Percentiles rank a stretch among this genome's conserved stretches.
phyloP scores from a whole-genome alignment of 2,888 invertebrate species.

The Drosophila mettleri region DNA sequence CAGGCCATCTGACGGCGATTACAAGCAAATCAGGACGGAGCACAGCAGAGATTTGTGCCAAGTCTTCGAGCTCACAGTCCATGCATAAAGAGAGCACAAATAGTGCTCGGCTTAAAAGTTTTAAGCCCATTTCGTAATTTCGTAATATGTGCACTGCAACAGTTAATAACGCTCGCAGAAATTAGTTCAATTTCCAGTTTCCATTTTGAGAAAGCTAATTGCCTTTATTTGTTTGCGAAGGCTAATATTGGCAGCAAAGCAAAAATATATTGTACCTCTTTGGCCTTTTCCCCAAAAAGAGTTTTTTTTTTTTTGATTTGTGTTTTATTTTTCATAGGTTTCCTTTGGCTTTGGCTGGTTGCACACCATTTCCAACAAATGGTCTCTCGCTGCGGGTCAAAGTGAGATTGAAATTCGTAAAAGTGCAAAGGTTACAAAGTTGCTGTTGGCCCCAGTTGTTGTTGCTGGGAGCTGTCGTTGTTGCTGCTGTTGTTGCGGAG shows the following conservation, averaged over 20 bases:
- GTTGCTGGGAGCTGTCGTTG: constrained; percentile 7
- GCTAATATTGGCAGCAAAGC: neutral
- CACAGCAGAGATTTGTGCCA: neutral
- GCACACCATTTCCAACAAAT: constrained; percentile 41
- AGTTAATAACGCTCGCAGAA: neutral
- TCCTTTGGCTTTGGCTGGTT: constrained; percentile 7
- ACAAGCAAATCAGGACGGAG: neutral
- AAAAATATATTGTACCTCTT: neutral
- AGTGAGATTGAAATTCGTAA: constrained; percentile 65
- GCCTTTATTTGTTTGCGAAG: neutral
- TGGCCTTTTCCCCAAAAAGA: neutral
- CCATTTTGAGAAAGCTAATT: neutral
- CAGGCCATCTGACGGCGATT: neutral
- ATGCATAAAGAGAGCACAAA: neutral
- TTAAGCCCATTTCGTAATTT: neutral
- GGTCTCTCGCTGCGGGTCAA: constrained; percentile 44
- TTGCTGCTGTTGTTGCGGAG: constrained; percentile 26
- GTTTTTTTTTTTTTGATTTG: constrained; percentile 8
- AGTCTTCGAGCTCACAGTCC: neutral
- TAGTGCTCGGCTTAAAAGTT: neutral
- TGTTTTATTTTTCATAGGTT: constrained; percentile 17
- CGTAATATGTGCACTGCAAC: neutral
- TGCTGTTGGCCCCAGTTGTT: constrained; percentile 34
- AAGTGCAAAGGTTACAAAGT: constrained; percentile 76
- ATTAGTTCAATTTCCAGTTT: constrained; percentile 3